Evolutionary conservation across 2,888 invertebrate species (phyloP), one percentile per base, ranked within the genome.

Genomic region (Drosophila flavopinicola): DNA sequence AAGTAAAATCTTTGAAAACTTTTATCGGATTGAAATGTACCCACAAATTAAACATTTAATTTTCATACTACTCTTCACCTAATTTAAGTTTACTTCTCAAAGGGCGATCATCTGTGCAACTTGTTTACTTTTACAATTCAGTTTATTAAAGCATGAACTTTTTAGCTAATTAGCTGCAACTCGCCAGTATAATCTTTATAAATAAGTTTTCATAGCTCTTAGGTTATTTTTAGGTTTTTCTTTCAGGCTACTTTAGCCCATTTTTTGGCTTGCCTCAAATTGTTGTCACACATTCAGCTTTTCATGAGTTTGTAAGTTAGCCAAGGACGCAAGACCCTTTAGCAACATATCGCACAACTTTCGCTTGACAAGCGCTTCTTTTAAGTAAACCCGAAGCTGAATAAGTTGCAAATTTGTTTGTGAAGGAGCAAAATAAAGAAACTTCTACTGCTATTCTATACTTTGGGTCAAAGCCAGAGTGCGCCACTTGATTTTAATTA

Each of bases 331-430:
- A 6, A 20, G 47, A 54, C 72, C 63, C 77, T 83, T 76, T 76
- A 65, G 49, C 41, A 58, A 79, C 59, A 76, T 71, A 65, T 64
- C 53, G 61, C 65, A 63, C 24, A 77, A 66, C 52, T 80, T 78
- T 76, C 30, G 33, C 38, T 39, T 60, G 32, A 57, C 56, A 35
- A 42, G 29, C 41, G 27, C 29, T 39, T 20, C 11, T 51, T 32
- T 13, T 41, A 25, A 17, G 37, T 17, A 35, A 54, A 32, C 48
- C 39, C 44, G 20, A 30, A 45, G 25, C 54, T 64, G 77, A 79
- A 85, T 80, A 77, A 86, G 65, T 84, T 68, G 68, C 48, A 72
- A 87, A 78, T 75, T 78, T 78, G 67, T 75, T 86, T 68, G 78
- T 65, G 64, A 82, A 69, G 64, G 65, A 64, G 64, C 66, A 52